Base-by-base conservation (phyloP, 2,888 invertebrate genomes). In the Heliconius charithonia region DNA sequence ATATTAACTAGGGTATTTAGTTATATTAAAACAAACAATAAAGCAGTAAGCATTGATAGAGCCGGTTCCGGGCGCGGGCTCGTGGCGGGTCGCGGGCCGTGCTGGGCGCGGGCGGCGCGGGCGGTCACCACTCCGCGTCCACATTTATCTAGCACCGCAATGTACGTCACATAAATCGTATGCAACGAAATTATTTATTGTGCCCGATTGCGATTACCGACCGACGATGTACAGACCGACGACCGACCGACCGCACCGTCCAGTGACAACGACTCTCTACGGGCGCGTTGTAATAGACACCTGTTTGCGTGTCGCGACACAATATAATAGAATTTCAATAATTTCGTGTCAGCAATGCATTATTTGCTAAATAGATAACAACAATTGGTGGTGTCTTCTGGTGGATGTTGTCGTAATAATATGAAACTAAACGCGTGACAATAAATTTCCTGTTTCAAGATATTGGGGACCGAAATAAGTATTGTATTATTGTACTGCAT, bases 151-250 rank as follows among this genome's bases (percentile, higher is more conserved):
- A 70, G 70, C 71, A 56, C 79, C 78, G 77, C 81, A 80, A 81
- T 80, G 72, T 72, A 41, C 69, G 80, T 81, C 82, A 83, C 79
- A 82, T 83, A 82, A 83, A 83, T 83, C 69, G 74, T 75, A 77
- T 72, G 75, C 81, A 77, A 81, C 80, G 74, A 82, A 82, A 82
- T 82, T 82, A 83, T 83, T 83, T 83, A 83, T 81, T 76, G 80
- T 69, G 67, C 79, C 79, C 76, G 75, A 80, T 76, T 80, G 76
- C 66, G 70, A 29, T 29, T 65, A 16, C 12, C 25, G n/a, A n/a
- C 59, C 45, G n/a, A 16, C 10, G n/a, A 27, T 32, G 71, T 66
- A 45, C 67, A 66, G 22, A 63, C 70, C 70, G 27, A 41, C 19
- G 16, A 32, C 32, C 32, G 32, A 45, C 66, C 69, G 41, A 27